These are phyloP conservation scores for Pogoniulus pusillus DNA, from an alignment of 2,797 vertebrate species.

Conservation along the genomic window DNA sequence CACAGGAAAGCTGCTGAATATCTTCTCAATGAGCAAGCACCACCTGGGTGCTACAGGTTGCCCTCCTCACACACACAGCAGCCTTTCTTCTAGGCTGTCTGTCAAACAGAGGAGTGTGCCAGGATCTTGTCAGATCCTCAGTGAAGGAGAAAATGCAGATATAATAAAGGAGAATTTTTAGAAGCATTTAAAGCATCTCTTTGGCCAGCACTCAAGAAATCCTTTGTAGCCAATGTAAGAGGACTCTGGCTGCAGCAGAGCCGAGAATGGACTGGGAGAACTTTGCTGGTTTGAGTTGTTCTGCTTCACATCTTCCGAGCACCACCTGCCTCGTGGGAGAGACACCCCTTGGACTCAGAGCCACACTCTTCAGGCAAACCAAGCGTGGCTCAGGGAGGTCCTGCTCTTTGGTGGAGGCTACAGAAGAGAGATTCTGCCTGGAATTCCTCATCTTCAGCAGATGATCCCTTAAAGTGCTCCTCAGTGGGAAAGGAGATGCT, in stretches of 20 bases:
- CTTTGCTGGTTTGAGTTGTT: not conserved
- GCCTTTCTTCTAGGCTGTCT: not conserved
- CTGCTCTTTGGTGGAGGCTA: not conserved
- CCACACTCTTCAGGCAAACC: not conserved
- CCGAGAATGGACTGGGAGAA: not conserved
- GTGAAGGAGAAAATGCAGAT: not conserved
- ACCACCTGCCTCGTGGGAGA: not conserved
- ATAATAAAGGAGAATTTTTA: not conserved
- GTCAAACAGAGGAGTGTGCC: not conserved
- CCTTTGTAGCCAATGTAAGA: not conserved
- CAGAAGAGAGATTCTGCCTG: not conserved
- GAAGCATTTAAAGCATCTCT: constrained; percentile 18
- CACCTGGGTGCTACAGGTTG: not conserved
- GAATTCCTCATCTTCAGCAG: not conserved
- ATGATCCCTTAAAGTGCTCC: not conserved
- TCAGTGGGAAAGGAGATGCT: not conserved
- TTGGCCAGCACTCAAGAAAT: constrained; percentile 15
- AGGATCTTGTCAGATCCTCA: constrained; percentile 20
- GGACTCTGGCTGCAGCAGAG: not conserved
- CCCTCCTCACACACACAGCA: not conserved
- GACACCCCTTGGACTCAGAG: not conserved
- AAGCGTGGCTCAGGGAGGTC: not conserved
- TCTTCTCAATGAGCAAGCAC: not conserved
- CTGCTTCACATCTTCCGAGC: not conserved
- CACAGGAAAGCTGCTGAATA: not conserved